Base-by-base conservation (phyloP, 2,113 vertebrate species). In the Nycticorax nycticorax region DNA sequence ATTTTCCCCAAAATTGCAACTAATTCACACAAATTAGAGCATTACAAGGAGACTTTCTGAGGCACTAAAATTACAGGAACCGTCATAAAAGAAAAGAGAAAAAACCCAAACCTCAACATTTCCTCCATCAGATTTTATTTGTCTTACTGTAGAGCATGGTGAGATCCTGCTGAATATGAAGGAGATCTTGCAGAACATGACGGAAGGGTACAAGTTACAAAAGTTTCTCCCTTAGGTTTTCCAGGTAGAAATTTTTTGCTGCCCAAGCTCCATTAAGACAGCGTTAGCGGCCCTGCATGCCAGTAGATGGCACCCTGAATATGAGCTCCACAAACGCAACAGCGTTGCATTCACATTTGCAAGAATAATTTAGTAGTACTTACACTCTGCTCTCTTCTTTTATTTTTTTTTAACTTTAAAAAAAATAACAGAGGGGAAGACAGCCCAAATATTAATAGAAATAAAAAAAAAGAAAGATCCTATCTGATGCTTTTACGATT, bases 271-370 rank as follows among this genome's bases (percentile, higher is more conserved):
- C 60, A 5, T 5, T 12, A 59, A 64, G 55, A 9, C 32, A 48
- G n/a, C 4, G 13, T 48, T 39, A 64, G 28, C 33, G 3, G 77
- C 80, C 62, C 66, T 33, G 5, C 5, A 1, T 79, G 86, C 95
- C 96, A 95, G 96, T 92, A 97, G 95, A 95, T 97, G 94, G 94
- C 97, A 95, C 69, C 95, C 91, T 96, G 82, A 95, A 96, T 96
- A 94, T 97, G 88, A 95, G 94, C 95, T 94, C 93, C 43, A 80
- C 59, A 30, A 83, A 76, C 0, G 2, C 37, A 78, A 53, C 3
- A 0, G 35, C 2, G 1, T 12, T 2, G 21, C n/a, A 47, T 41
- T 53, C 10, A 3, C 47, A 16, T 56, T 73, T 71, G 75, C 63
- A 43, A 47, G 35, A 56, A 55, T 53, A 50, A 32, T 56, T 75